Percentiles rank a stretch among this genome's conserved stretches.
Conservation (phyloP, 1,140 invertebrate genomes). For the Calosoma granatense region DNA sequence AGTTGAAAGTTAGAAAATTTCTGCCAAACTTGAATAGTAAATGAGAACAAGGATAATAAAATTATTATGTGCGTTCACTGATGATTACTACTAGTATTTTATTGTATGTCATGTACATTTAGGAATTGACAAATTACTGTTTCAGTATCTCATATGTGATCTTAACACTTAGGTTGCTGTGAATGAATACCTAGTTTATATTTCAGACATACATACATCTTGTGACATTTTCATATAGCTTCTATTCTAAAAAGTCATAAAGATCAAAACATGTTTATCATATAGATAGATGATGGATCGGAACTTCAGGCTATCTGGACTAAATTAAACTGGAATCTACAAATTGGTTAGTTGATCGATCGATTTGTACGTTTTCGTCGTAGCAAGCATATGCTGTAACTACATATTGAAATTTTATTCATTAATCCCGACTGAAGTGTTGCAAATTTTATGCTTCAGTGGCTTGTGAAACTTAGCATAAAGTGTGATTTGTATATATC, state of each 20-base stretch:
- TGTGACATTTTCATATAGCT: neutral
- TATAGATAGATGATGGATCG: neutral
- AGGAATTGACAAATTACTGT: neutral
- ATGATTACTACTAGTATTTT: too few species aligned
- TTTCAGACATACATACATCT: too few species aligned
- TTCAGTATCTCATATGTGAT: neutral
- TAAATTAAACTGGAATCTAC: neutral
- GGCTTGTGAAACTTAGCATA: neutral
- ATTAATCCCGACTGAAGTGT: neutral
- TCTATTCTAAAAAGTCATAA: neutral
- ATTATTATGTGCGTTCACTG: too few species aligned
- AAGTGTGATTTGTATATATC: constrained; percentile 8
- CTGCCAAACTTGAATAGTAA: too few species aligned
- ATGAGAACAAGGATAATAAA: too few species aligned
- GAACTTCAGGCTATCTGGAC: neutral
- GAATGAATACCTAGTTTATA: neutral
- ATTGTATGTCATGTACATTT: neutral
- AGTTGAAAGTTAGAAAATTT: too few species aligned
- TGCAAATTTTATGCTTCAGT: neutral
- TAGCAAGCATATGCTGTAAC: neutral
- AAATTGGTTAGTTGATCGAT: neutral
- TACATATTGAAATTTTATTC: too few species aligned
- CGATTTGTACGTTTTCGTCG: neutral
- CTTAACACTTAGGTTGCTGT: neutral
- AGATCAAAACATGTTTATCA: neutral